phyloP scores from a whole-genome alignment of 2,888 invertebrate genomes.

The Ethmia dodecea region DNA sequence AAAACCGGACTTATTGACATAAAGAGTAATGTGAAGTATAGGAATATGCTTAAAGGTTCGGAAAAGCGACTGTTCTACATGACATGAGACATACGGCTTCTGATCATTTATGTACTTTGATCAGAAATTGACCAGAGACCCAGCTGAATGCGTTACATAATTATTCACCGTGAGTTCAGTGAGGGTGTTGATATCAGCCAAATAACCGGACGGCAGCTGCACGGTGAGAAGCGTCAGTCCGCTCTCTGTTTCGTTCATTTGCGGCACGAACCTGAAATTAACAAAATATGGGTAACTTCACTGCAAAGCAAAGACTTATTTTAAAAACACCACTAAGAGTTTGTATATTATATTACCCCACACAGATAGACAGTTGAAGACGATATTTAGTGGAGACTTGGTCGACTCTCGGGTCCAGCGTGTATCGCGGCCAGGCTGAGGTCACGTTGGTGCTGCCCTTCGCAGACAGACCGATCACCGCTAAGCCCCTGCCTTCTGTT shows the following conservation, averaged over 20 bases:
- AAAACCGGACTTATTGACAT: too few species aligned
- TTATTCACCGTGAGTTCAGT: constrained; percentile 77
- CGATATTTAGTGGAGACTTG: constrained; percentile 86
- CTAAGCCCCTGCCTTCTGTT: constrained; percentile 89
- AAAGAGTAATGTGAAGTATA: too few species aligned
- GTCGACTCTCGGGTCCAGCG: constrained; percentile 90
- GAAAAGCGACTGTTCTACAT: too few species aligned
- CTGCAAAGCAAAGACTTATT: neutral
- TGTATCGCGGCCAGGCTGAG: constrained; percentile 91
- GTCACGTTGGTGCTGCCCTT: constrained; percentile 91
- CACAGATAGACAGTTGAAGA: constrained; percentile 89
- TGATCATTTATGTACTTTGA: too few species aligned
- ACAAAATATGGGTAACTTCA: neutral
- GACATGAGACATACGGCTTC: too few species aligned
- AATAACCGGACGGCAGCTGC: constrained; percentile 93
- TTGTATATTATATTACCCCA: constrained; percentile 69
- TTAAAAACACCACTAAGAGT: neutral
- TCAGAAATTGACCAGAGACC: too few species aligned
- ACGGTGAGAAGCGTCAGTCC: constrained; percentile 96
- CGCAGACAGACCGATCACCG: constrained; percentile 86
- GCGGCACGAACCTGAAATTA: constrained; percentile 78
- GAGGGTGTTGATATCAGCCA: constrained; percentile 86
- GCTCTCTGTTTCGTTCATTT: constrained; percentile 82
- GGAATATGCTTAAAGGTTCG: too few species aligned
- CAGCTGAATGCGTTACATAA: neutral